Conservation (phyloP, 2,113 vertebrate species). For the Strix uralensis region DNA sequence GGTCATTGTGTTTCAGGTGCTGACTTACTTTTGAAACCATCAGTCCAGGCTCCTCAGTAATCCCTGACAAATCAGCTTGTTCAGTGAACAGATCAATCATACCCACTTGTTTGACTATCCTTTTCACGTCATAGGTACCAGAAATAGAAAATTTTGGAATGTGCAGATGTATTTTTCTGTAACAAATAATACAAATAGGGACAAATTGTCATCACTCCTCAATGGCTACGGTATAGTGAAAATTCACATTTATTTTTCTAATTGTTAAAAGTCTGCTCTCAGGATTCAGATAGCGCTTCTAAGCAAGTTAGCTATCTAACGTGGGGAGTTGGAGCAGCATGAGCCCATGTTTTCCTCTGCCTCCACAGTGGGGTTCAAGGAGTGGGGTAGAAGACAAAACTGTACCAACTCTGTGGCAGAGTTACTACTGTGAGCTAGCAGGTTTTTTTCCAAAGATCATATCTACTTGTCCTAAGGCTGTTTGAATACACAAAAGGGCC, state of each 20-base stretch:
- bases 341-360: not conserved
- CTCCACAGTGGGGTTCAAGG: not conserved
- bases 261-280: not conserved
- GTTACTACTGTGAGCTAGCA: not conserved
- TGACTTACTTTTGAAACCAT: constrained; percentile 83
- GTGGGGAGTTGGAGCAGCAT: not conserved
- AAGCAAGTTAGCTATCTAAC: not conserved
- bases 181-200: not conserved
- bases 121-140: constrained; percentile 76
- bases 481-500: not conserved
- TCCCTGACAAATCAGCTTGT: constrained; percentile 79
- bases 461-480: not conserved
- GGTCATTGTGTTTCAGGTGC: not conserved
- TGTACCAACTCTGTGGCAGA: not conserved
- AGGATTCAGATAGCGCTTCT: not conserved
- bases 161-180: constrained; percentile 61
- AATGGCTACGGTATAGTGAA: not conserved
- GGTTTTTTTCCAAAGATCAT: not conserved
- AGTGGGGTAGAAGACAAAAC: not conserved
- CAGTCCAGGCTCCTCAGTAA: constrained; percentile 71
- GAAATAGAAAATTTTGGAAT: constrained; percentile 84
- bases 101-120: constrained; percentile 75
- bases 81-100: constrained; percentile 80
- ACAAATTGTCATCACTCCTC: not conserved
- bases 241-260: not conserved